Percentiles rank a stretch among this genome's conserved stretches.
These are phyloP conservation scores for Pristionchus mayeri DNA, from an alignment of 2,888 invertebrate species.

Conservation along the genomic window DNA sequence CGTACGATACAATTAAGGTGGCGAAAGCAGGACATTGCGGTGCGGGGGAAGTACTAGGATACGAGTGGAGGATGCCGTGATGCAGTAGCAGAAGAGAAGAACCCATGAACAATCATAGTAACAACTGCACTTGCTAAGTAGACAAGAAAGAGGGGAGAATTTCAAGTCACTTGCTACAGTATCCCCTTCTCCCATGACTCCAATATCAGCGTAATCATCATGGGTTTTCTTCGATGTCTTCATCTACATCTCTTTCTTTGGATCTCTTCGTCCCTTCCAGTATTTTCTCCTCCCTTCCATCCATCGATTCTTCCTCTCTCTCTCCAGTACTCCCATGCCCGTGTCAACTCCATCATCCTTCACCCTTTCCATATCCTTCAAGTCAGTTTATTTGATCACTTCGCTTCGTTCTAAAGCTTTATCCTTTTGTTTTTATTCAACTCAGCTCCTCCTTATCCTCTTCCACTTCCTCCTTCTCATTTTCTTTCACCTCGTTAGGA, in stretches of 20 bases:
- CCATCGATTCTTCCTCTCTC: conserved; percentile 43
- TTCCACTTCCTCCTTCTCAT: neutral
- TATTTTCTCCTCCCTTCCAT: conserved; percentile 35
- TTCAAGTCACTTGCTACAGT: neutral
- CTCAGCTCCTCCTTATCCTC: neutral
- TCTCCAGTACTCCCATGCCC: conserved; percentile 37
- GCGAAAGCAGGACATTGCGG: too few species aligned
- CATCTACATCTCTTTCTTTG: conserved; percentile 11
- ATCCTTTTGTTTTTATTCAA: neutral
- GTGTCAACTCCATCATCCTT: conserved; percentile 41
- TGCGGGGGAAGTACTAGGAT: too few species aligned
- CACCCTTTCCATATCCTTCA: conserved; percentile 47
- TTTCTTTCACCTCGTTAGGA: neutral
- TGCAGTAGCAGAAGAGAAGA: too few species aligned
- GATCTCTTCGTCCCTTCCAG: conserved; percentile 30
- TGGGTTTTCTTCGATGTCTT: neutral
- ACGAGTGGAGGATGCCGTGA: too few species aligned
- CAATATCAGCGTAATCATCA: neutral
- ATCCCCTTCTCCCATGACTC: neutral
- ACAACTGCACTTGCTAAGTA: too few species aligned
- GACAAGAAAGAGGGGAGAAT: too few species aligned
- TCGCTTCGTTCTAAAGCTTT: neutral
- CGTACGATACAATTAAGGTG: too few species aligned
- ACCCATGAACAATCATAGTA: too few species aligned
- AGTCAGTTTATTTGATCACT: conserved; percentile 24